Evolutionary conservation across 2,797 vertebrate genomes (phyloP), one percentile per base, ranked within the genome.

Genomic region (Chiroxiphia lanceolata): DNA sequence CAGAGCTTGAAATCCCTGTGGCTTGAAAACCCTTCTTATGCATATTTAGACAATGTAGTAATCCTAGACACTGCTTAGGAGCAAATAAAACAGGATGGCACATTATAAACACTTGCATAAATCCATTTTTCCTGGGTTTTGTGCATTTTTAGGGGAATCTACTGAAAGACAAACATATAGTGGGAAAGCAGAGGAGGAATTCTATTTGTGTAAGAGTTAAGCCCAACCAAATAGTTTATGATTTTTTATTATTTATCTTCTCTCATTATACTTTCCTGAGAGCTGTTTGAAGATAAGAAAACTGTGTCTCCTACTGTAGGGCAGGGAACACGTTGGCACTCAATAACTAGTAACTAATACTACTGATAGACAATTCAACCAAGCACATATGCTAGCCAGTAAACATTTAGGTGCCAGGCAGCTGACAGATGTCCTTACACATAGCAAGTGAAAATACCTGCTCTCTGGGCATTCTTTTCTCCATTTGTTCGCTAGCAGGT

Each of bases 361-460:
- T 20, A 89, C 38, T 21, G 34, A 31, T 13, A 74, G 36, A 44
- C 44, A 65, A 87, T 91, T 94, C 74, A 63, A 15, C 38, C 78
- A 94, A 74, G 12, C 61, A 33, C 38, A 69, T 5, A 2, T 81
- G 57, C 42, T 69, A 69, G 54, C 59, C 82, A 88, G 34, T 44
- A 67, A 95, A 76, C 31, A 51, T 71, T 87, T 85, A 94, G 89
- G 76, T 92, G 50, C 61, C 77, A 96, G 83, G 57, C 83, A 90
- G 77, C 38, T 95, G 83, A 59, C 74, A 83, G 86, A 93, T 97
- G 94, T 94, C 77, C 88, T 91, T 74, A 68, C 48, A 47, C 29
- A 68, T 31, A 79, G 56, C 63, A 86, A 76, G 69, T 27, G 36
- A 89, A 93, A 90, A 90, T 81, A 89, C 50, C 83, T 92, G 74